Conservation (phyloP, 1,140 invertebrate species). For the Pogonognathellus flavescens region DNA sequence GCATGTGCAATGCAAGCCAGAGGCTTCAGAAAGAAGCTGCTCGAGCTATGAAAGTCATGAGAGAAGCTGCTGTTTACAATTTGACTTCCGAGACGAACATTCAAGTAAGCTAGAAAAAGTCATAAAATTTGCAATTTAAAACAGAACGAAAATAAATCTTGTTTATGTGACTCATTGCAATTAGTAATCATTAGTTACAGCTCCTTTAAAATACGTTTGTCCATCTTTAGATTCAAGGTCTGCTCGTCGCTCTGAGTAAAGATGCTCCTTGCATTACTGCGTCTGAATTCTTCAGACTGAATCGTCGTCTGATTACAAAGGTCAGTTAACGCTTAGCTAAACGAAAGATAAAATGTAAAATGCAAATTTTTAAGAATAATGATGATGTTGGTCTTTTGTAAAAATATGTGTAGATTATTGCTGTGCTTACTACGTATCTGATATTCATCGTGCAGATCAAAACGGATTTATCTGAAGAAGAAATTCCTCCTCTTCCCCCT, state of each 20-base stretch:
- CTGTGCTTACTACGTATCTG: conserved; percentile 27
- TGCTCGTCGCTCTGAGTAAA: not conserved
- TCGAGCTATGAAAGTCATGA: not conserved
- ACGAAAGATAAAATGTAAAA: not conserved
- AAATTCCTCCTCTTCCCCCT: too few species aligned
- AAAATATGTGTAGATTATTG: not conserved
- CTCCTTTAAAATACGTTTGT: not conserved
- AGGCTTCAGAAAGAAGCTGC: conserved; percentile 14
- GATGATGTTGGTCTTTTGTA: not conserved
- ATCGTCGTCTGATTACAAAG: conserved; percentile 5
- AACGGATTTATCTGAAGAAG: not conserved
- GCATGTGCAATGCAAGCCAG: conserved; percentile 1
- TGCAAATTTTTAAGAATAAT: not conserved
- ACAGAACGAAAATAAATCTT: too few species aligned
- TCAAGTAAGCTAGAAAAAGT: not conserved
- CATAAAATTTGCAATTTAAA: too few species aligned
- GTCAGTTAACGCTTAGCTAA: not conserved
- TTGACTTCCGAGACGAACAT: not conserved
- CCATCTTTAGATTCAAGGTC: not conserved
- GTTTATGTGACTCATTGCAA: too few species aligned
- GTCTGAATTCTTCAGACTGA: conserved; percentile 7
- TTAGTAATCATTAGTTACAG: too few species aligned
- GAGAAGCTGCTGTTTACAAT: conserved; percentile 37
- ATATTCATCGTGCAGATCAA: conserved; percentile 28
- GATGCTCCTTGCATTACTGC: not conserved